Conservation (phyloP, 2,888 invertebrate species). For the Teleogryllus oceanicus region DNA sequence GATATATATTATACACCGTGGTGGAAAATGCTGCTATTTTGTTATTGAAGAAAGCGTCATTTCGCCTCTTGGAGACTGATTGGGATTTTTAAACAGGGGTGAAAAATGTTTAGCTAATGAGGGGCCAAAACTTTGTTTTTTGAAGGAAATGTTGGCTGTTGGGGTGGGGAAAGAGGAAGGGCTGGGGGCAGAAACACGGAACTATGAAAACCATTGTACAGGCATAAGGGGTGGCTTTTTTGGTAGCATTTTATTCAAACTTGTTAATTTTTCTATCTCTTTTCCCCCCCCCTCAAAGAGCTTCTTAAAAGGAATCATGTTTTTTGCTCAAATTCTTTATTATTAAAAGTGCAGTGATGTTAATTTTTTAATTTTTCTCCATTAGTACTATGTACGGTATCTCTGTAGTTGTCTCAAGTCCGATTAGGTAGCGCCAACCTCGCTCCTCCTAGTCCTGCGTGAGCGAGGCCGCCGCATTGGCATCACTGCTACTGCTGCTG, state of each 20-base stretch:
- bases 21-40: conserved; percentile 33
- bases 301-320: conserved; percentile 26
- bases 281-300: conserved; percentile 26
- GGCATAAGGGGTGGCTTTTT: neutral
- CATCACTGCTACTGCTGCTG: conserved; percentile 20
- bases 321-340: conserved; percentile 32
- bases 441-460: conserved; percentile 19
- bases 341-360: conserved; percentile 18
- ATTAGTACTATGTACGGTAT: conserved; percentile 18
- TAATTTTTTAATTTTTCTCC: conserved; percentile 21
- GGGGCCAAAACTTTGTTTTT: conserved; percentile 22
- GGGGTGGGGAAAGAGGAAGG: neutral
- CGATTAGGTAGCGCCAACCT: conserved; percentile 18
- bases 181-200: neutral
- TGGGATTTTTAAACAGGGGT: conserved; percentile 38
- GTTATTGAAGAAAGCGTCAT: conserved; percentile 38
- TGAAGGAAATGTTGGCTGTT: conserved; percentile 25
- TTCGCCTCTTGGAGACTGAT: conserved; percentile 52
- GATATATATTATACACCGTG: conserved; percentile 7
- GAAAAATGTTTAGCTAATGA: conserved; percentile 25
- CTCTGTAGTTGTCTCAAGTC: neutral
- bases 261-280: conserved; percentile 19
- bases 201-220: neutral
- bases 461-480: conserved; percentile 18
- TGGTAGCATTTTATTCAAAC: conserved; percentile 7